Conservation (phyloP, 2,888 invertebrate species). For the Boloria euphrosyne region DNA sequence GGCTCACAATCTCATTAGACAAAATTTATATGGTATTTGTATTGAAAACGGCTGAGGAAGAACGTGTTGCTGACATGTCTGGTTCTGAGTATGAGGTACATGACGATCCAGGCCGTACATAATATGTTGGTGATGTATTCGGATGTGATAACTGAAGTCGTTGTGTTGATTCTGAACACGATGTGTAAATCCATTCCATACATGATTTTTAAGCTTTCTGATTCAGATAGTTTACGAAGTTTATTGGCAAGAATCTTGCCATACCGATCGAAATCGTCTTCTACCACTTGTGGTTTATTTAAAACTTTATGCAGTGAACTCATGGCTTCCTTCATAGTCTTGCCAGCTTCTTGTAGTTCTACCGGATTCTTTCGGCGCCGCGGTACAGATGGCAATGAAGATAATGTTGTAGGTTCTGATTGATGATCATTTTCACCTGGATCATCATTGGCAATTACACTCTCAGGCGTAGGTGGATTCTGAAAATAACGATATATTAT, state of each 20-base stretch:
- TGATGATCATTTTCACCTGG: background rate
- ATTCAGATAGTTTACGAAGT: constrained; percentile 35
- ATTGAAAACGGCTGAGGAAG: constrained; percentile 9
- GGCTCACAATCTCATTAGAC: constrained; percentile 12
- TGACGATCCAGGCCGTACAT: constrained; percentile 13
- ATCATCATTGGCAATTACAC: background rate
- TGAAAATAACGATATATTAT: constrained; percentile 1
- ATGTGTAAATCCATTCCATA: background rate
- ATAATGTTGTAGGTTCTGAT: background rate
- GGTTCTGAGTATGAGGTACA: constrained; percentile 13
- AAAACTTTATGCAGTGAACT: constrained; percentile 8
- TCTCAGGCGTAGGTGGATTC: background rate
- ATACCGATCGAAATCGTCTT: constrained; percentile 43
- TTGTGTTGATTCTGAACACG: constrained; percentile 1
- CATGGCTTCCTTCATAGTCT: too few species aligned
- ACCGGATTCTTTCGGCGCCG: constrained; percentile 1
- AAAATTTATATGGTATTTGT: constrained; percentile 3
- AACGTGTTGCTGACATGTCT: constrained; percentile 7
- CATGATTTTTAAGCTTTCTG: background rate
- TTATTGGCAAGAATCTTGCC: constrained; percentile 43
- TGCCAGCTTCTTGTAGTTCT: constrained; percentile 3
- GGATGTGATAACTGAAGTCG: constrained; percentile 11
- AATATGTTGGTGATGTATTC: constrained; percentile 27
- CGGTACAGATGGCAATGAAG: background rate
- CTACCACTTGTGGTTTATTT: constrained; percentile 15